A percentile compares a stretch with the other conserved stretches of the same genome.
phyloP scores from a whole-genome alignment of 2,797 vertebrate genomes.

The Toxotes lorentzi region DNA sequence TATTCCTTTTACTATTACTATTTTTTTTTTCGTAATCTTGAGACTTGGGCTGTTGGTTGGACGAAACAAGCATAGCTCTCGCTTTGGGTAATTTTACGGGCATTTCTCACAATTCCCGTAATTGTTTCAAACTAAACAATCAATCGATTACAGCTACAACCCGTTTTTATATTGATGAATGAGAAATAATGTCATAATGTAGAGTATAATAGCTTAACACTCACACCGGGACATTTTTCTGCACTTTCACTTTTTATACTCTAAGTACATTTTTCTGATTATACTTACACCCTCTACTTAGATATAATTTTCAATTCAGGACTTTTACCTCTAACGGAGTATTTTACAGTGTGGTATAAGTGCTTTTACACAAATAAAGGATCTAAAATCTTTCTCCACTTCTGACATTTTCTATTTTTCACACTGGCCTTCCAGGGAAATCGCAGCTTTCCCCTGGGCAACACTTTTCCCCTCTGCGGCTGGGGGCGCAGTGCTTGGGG shows the following conservation, averaged over 20 bases:
- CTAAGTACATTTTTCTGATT: neutral
- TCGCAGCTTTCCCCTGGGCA: neutral
- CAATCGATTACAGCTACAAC: neutral
- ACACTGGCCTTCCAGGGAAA: neutral
- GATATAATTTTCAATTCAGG: neutral
- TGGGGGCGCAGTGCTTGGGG: constrained; percentile 27
- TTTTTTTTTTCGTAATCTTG: neutral
- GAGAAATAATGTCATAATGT: neutral
- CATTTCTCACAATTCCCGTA: neutral
- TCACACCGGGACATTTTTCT: neutral
- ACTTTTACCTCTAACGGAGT: neutral
- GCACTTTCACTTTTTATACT: neutral
- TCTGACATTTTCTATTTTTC: neutral
- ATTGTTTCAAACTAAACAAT: neutral
- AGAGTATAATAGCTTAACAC: neutral
- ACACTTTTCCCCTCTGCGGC: neutral
- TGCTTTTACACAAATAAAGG: neutral
- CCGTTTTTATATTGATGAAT: neutral
- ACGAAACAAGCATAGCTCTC: no score
- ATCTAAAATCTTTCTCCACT: neutral
- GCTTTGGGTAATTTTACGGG: no score
- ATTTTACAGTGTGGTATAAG: neutral
- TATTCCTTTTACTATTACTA: no score
- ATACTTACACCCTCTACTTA: neutral
- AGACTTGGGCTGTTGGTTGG: no score